phyloP scores from a whole-genome alignment of 2,797 vertebrate genomes.

The Periparus ater region DNA sequence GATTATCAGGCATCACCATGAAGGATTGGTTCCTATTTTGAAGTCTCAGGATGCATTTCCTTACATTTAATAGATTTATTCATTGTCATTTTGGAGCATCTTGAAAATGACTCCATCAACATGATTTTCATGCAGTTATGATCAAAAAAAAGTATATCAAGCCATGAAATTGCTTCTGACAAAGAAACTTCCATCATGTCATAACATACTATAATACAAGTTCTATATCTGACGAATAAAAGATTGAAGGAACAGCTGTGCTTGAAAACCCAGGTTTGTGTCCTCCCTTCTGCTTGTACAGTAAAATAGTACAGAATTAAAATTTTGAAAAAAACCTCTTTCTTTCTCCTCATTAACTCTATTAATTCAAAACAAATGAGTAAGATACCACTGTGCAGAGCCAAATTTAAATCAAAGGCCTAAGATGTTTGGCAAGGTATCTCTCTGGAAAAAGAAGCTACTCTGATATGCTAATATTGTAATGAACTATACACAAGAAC shows the following conservation, averaged over 20 bases:
- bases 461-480: conserved; percentile 57
- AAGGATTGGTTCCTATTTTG: not conserved
- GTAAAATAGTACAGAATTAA: not conserved
- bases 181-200: not conserved
- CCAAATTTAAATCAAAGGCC: conserved; percentile 42
- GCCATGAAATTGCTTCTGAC: conserved; percentile 49
- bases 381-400: not conserved
- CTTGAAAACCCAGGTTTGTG: not conserved
- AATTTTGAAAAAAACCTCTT: not conserved
- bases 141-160: conserved; percentile 13
- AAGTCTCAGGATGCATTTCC: not conserved
- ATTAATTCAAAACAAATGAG: conserved; percentile 10
- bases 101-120: conserved; percentile 1
- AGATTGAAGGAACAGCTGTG: not conserved
- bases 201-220: not conserved
- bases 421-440: not conserved
- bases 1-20: not conserved
- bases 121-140: conserved; percentile 49
- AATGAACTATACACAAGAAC: conserved; percentile 37
- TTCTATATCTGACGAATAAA: not conserved
- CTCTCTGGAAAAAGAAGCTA: not conserved
- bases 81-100: not conserved
- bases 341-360: not conserved
- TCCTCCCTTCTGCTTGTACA: not conserved
- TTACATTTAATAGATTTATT: not conserved